Base-by-base conservation (phyloP, 2,797 vertebrate genomes). In the Trachurus trachurus region DNA sequence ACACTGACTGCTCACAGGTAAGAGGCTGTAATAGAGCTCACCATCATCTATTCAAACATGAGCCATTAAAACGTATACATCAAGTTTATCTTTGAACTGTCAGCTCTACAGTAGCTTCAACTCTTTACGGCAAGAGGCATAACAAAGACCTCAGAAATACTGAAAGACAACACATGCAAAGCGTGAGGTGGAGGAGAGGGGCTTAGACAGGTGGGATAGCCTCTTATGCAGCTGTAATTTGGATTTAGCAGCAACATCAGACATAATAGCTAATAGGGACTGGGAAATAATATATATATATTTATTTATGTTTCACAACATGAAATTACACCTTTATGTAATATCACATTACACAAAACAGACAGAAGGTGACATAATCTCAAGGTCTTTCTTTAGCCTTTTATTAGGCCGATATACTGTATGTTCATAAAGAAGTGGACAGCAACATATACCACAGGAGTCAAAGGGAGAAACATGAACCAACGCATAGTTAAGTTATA, bases 1-100 rank as follows among this genome's bases (percentile, higher is more conserved):
- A 31, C 40, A 52, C 34, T 66, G 62, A 53, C n/a, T 11, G 47
- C 59, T 69, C 22, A 47, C 61, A 78, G 66, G 78, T 44, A 31
- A 71, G 67, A 65, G 6, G 31, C 7, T 66, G 54, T 17, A 31
- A 29, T 8, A 21, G 31, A 47, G 19, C 22, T 45, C 11, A 54
- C 15, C 1, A 16, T 54, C 53, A n/a, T 42, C 7, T 39, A n/a
- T 70, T 13, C 49, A 13, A 66, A 15, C 2, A 10, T 61, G 37
- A 45, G 29, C 5, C 34, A 22, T 47, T 49, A 12, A 53, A 52
- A 64, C 58, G 17, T 6, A 52, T 15, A 47, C 40, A n/a, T 2
- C n/a, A 2, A 21, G 6, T 71, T 74, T 26, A 16, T 42, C 0
- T 2, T 53, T 70, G 5, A 47, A 29, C 10, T 40, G 10, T 50